phyloP scores from a whole-genome alignment of 2,888 invertebrate species.

The Hipparchia sbordonii region DNA sequence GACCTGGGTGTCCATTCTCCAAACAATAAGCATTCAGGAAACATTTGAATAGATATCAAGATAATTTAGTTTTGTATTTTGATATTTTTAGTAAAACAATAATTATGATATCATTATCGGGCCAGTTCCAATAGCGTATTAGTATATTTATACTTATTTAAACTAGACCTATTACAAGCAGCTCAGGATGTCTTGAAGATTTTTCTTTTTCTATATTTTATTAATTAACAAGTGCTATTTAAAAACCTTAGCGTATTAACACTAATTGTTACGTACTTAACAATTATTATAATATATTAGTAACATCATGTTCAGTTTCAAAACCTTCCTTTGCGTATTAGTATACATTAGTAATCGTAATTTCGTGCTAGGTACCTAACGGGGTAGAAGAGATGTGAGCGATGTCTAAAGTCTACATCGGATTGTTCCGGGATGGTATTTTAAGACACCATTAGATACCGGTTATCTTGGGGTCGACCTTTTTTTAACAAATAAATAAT shows the following conservation, averaged over 20 bases:
- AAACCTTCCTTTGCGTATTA: not conserved
- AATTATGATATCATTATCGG: not conserved
- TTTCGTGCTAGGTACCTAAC: too few relatives aligned
- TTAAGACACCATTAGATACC: conserved; percentile 26
- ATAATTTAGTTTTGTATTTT: not conserved
- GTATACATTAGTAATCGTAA: too few relatives aligned
- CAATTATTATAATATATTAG: too few relatives aligned
- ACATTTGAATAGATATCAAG: not conserved
- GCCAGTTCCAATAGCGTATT: too few relatives aligned
- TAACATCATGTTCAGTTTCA: conserved; percentile 5
- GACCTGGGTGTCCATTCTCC: not conserved
- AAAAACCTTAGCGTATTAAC: not conserved
- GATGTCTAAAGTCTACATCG: not conserved
- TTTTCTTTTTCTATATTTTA: too few relatives aligned
- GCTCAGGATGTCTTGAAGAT: too few relatives aligned
- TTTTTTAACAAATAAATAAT: conserved; percentile 24
- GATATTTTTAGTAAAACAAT: not conserved
- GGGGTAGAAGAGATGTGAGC: not conserved
- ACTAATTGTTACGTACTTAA: not conserved
- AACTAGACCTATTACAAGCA: too few relatives aligned
- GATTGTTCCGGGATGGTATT: conserved; percentile 17
- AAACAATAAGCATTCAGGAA: not conserved
- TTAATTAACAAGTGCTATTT: too few relatives aligned
- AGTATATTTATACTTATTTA: too few relatives aligned
- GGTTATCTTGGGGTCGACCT: conserved; percentile 27